These are phyloP conservation scores for Tholera decimalis DNA, from an alignment of 2,888 invertebrate species.

Conservation along the genomic window DNA sequence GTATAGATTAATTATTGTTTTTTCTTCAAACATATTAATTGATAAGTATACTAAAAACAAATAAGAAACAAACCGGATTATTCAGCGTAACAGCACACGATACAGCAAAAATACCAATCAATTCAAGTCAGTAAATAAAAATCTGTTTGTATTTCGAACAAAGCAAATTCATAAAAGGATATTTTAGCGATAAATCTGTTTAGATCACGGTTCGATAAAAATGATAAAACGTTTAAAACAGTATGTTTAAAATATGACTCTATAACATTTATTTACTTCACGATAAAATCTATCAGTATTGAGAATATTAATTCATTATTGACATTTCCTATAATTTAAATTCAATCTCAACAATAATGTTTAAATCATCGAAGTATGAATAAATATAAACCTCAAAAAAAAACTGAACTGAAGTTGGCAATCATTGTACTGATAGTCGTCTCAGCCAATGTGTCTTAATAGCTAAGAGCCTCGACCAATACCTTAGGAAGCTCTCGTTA, in stretches of 20 bases:
- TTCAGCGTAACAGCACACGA: neutral
- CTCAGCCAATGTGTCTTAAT: too few species aligned
- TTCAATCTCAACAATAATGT: too few species aligned
- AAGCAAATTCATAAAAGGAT: constrained; percentile 2
- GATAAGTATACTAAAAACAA: neutral
- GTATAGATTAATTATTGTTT: neutral
- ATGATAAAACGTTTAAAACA: neutral
- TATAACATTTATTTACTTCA: too few species aligned
- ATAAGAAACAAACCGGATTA: neutral
- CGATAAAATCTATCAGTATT: too few species aligned
- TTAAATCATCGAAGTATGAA: too few species aligned
- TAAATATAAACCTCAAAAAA: too few species aligned
- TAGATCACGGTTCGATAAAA: neutral
- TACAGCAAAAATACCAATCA: neutral
- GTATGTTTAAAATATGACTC: too few species aligned
- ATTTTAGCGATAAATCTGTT: constrained; percentile 21
- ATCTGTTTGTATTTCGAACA: neutral
- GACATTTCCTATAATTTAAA: neutral
- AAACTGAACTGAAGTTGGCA: too few species aligned
- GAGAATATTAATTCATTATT: neutral
- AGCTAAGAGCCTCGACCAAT: too few species aligned
- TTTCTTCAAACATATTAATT: neutral
- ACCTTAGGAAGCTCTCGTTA: too few species aligned
- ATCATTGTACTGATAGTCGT: too few species aligned
- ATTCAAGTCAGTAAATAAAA: constrained; percentile 2